Percentiles rank a stretch among this genome's conserved stretches.
Evolutionary conservation across 2,888 invertebrate genomes (phyloP).

Genomic region (Crossocerus cetratus): DNA sequence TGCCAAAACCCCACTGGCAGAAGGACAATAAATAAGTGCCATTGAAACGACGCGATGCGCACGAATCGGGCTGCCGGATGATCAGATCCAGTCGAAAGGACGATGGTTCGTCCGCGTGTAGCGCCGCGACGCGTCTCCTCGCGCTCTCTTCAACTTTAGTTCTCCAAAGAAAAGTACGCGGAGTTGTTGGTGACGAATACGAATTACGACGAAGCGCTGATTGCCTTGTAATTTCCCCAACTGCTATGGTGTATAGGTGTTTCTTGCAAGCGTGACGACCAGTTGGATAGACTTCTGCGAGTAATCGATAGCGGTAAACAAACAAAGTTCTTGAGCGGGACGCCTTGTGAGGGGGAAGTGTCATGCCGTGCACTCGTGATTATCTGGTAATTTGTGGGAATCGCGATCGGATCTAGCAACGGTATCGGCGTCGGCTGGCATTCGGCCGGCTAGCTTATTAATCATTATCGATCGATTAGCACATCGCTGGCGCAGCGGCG

Average conservation of each 20-base stretch:
- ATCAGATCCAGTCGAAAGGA: slow-evolving; percentile 31
- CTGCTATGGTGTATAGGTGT: too few species aligned
- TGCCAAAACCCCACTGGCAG: slow-evolving; percentile 62
- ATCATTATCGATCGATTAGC: background rate
- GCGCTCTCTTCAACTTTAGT: background rate
- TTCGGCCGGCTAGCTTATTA: background rate
- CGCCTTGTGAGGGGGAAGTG: background rate
- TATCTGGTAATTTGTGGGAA: background rate
- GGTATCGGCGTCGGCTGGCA: background rate
- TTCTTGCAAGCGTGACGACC: background rate
- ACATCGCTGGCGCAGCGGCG: background rate
- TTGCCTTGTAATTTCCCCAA: too few species aligned
- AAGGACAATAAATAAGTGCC: slow-evolving; percentile 52
- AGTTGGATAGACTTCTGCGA: too few species aligned
- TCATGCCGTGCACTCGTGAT: slow-evolving; percentile 1
- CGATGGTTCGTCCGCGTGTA: slow-evolving; percentile 28
- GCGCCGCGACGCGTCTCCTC: slow-evolving; percentile 5
- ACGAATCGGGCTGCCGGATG: slow-evolving; percentile 33
- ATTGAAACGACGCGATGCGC: slow-evolving; percentile 35
- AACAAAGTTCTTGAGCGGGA: background rate
- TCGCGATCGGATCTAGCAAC: background rate
- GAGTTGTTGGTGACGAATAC: too few species aligned
- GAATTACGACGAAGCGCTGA: too few species aligned
- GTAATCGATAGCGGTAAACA: slow-evolving; percentile 4
- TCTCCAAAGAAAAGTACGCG: too few species aligned